phyloP scores from a whole-genome alignment of 2,888 invertebrate genomes.

The Hipparchia semele region DNA sequence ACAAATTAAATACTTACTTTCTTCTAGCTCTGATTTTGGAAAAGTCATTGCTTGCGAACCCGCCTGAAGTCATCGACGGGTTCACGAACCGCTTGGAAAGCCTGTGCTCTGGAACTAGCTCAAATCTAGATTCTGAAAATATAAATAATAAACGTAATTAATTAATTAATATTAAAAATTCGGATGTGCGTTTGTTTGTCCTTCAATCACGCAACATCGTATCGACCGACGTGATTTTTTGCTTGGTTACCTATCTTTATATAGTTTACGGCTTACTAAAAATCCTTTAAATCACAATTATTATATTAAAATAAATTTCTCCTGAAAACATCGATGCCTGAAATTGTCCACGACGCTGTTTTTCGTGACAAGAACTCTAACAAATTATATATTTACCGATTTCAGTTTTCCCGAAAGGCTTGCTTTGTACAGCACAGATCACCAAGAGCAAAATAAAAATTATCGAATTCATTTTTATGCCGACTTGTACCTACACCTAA shows the following conservation, averaged over 20 bases:
- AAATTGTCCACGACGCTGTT: no score
- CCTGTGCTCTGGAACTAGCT: slow-evolving; percentile 43
- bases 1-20: slow-evolving; percentile 53
- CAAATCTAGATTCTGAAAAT: slow-evolving; percentile 26
- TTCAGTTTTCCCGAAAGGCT: slow-evolving; percentile 50
- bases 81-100: slow-evolving; percentile 63
- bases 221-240: no score
- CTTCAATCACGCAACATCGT: no score
- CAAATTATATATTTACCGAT: slow-evolving; percentile 44
- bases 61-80: slow-evolving; percentile 56
- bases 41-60: slow-evolving; percentile 46
- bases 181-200: no score
- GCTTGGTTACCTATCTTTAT: no score
- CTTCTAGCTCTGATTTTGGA: slow-evolving; percentile 63
- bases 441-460: slow-evolving; percentile 48
- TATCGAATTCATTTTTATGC: slow-evolving; percentile 36
- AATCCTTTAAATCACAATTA: no score
- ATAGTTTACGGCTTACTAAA: no score
- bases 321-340: no score
- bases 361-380: background rate
- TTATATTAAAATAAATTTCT: no score
- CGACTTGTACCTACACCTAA: background rate
- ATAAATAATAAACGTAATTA: background rate
- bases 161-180: background rate
- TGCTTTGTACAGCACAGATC: slow-evolving; percentile 46